A percentile compares a stretch with the other conserved stretches of the same genome.
Evolutionary conservation across 1,140 invertebrate species (phyloP).

Genomic region (Drosophila erecta): DNA sequence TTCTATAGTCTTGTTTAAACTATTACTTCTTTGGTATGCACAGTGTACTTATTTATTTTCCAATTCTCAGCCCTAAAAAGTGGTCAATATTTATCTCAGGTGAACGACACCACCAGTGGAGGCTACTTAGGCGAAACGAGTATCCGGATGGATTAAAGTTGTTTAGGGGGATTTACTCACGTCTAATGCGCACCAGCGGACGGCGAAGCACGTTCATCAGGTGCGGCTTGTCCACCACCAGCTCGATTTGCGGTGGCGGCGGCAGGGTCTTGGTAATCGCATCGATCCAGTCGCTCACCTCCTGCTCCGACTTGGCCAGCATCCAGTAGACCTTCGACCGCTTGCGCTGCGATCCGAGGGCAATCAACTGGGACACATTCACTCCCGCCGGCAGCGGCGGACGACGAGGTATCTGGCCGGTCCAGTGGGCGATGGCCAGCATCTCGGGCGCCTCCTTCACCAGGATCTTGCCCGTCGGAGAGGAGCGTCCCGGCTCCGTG

Average conservation of each 20-base stretch:
- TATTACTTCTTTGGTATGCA: no score
- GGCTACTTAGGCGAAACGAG: neutral
- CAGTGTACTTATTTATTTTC: no score
- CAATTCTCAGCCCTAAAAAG: no score
- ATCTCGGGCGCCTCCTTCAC: conserved; percentile 91
- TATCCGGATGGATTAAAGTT: neutral
- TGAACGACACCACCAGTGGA: neutral
- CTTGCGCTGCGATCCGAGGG: conserved; percentile 87
- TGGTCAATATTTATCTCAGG: neutral
- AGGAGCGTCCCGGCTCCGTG: conserved; percentile 85
- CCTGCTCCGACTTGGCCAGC: conserved; percentile 88
- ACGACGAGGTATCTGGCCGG: conserved; percentile 88
- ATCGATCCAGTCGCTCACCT: conserved; percentile 90
- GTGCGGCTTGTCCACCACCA: conserved; percentile 87
- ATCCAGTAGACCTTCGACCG: conserved; percentile 87
- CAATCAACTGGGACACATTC: conserved; percentile 89
- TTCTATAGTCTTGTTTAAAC: no score
- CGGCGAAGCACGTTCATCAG: conserved; percentile 87
- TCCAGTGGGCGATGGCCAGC: conserved; percentile 91
- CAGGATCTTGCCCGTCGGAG: conserved; percentile 85
- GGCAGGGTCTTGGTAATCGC: conserved; percentile 89
- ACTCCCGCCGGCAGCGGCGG: conserved; percentile 89
- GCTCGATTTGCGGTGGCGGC: conserved; percentile 87
- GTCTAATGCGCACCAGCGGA: conserved; percentile 87
- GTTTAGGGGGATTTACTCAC: conserved; percentile 83